These are phyloP conservation scores for Hypocryptadius cinnamomeus DNA, from an alignment of 2,113 vertebrate species.

Conservation along the genomic window DNA sequence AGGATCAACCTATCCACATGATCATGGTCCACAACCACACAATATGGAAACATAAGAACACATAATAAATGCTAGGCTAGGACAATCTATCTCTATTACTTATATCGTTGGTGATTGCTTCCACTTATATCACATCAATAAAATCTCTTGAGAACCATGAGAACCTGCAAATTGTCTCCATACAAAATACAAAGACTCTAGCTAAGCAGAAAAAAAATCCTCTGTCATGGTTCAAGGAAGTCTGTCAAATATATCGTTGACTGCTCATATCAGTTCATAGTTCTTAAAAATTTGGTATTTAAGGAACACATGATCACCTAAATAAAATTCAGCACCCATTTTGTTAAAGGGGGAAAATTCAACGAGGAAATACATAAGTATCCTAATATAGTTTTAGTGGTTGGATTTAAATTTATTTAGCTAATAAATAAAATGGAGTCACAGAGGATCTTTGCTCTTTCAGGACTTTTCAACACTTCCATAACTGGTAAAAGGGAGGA, in stretches of 20 bases:
- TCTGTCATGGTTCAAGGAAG: neutral
- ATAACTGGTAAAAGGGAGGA: neutral
- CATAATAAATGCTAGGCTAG: neutral
- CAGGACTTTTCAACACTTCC: neutral
- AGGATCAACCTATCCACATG: neutral
- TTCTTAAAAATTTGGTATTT: neutral
- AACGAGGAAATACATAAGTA: neutral
- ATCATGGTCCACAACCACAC: neutral
- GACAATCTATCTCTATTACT: neutral
- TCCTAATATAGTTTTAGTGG: neutral
- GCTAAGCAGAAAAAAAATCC: neutral
- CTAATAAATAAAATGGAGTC: neutral
- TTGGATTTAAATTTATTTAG: neutral
- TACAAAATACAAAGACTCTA: neutral
- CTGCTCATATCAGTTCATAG: neutral
- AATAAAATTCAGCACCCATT: neutral
- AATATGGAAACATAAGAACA: neutral
- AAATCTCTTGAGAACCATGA: neutral
- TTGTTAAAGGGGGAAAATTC: neutral
- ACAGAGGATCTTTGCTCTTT: neutral
- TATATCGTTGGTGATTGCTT: neutral
- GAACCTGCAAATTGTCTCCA: neutral
- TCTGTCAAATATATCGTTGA: neutral
- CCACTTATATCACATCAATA: neutral
- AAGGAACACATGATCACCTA: neutral